Evolutionary conservation across 1,140 invertebrate genomes (phyloP), one percentile per base, ranked within the genome.

Genomic region (Polyergus mexicanus): DNA sequence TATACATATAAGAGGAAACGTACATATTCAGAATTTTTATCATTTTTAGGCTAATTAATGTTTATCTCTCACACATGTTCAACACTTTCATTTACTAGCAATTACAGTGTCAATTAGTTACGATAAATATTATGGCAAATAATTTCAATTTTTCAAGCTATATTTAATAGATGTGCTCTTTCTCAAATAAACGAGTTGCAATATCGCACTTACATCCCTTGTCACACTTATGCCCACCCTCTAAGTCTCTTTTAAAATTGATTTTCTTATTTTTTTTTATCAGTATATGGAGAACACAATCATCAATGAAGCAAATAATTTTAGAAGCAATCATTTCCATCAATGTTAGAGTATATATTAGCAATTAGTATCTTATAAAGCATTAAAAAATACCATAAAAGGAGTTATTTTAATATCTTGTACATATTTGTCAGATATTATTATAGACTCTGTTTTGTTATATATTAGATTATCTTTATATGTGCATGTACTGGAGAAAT

Each of bases 181-280:
- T 35, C 47, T 35, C 47, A 16, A 28, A 65, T 41, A 51, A 87
- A 60, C 51, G 44, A 81, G 25, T n/a, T 86, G 72, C 32, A 90
- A 91, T 91, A 92, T 94, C 93, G 92, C 93, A 93, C 90, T 93
- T 92, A 93, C 94, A 94, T 94, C 91, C 93, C 95, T 95, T 95
- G 95, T 95, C 95, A 95, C 94, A 95, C 94, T 95, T 94, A 94
- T 92, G 87, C 91, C 90, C 91, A 93, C 92, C 92, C 91, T 89
- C 92, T 87, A 90, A 92, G 94, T 92, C 93, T 91, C 92, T 92
- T 92, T 92, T 84, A 89, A 84, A 84, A 86, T 60, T 72, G 35
- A 90, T 86, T 75, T 89, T 69, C 74, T 38, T 85, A 87, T 87
- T 88, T 22, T 74, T 28, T 47, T 54, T 75, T 75, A 38, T 75